phyloP scores from a whole-genome alignment of 2,113 vertebrate genomes.

The Epinephelus moara region DNA sequence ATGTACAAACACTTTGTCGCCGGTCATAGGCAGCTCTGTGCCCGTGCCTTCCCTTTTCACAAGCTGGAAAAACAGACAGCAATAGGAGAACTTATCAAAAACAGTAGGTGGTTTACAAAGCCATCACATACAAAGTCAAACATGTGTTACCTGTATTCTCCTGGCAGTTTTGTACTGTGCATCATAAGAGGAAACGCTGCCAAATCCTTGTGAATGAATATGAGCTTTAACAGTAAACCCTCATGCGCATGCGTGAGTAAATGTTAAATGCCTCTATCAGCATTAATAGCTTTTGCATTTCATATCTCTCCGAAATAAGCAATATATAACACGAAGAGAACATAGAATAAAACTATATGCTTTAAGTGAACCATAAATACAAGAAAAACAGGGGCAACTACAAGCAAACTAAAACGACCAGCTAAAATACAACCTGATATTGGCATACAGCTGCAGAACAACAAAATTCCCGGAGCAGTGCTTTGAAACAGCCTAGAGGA shows the following conservation, averaged over 20 bases:
- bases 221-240: neutral
- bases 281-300: neutral
- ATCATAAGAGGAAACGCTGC: neutral
- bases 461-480: too few relatives aligned
- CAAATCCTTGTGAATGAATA: slow-evolving; percentile 2
- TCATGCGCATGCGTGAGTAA: neutral
- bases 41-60: slow-evolving; percentile 93
- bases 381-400: too few relatives aligned
- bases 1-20: slow-evolving; percentile 96
- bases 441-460: too few relatives aligned
- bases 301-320: neutral
- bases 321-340: too few relatives aligned
- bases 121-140: neutral
- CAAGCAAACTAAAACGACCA: too few relatives aligned
- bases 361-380: too few relatives aligned
- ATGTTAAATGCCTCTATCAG: neutral
- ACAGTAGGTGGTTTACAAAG: neutral
- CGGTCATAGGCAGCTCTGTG: slow-evolving; percentile 91
- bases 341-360: too few relatives aligned
- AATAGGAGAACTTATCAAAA: neutral
- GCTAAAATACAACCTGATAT: too few relatives aligned
- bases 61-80: slow-evolving; percentile 80
- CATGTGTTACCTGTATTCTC: neutral
- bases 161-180: neutral
- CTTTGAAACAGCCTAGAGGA: too few relatives aligned